phyloP scores from a whole-genome alignment of 2,113 vertebrate species.

The Platysteira castanea region DNA sequence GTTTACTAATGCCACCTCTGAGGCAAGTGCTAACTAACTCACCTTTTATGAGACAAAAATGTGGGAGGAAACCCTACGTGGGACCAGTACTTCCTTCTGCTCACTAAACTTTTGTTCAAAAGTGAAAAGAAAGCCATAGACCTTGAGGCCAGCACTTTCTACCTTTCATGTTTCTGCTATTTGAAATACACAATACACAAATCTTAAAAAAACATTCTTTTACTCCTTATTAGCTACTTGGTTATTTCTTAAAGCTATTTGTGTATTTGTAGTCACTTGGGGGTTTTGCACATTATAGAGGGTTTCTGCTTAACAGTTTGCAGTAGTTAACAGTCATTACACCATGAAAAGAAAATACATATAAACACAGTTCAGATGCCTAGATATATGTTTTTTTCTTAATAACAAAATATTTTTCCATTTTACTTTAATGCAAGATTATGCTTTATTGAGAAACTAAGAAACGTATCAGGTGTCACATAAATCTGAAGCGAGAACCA shows the following conservation, averaged over 20 bases:
- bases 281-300: background rate
- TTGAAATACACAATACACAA: background rate
- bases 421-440: background rate
- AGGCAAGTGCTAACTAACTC: background rate
- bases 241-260: background rate
- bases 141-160: background rate
- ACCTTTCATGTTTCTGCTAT: background rate
- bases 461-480: background rate
- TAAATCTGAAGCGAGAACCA: conserved; percentile 7
- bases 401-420: background rate
- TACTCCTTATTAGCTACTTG: background rate
- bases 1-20: background rate
- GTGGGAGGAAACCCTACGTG: background rate
- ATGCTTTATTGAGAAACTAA: background rate
- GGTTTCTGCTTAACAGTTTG: background rate
- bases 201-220: background rate
- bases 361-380: background rate
- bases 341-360: background rate
- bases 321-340: background rate
- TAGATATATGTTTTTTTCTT: background rate
- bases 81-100: background rate
- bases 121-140: background rate
- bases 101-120: background rate
- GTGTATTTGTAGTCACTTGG: background rate
- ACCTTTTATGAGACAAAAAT: background rate